phyloP scores from a whole-genome alignment of 2,888 invertebrate genomes.

The Ypsolopha scabrella region DNA sequence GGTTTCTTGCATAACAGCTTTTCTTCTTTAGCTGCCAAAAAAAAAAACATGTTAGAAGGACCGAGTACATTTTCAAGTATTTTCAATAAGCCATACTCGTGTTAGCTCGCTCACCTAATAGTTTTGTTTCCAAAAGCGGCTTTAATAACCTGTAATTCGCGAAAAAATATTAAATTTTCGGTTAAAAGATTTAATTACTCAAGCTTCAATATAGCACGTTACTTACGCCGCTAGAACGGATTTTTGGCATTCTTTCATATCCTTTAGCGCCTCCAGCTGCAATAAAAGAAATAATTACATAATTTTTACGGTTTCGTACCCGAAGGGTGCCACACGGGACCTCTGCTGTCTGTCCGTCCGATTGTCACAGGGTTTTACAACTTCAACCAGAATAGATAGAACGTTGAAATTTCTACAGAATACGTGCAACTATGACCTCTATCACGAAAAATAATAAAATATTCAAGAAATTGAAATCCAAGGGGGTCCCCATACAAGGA shows the following conservation, averaged over 20 bases:
- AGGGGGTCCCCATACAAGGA: too few relatives aligned
- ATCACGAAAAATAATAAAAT: too few relatives aligned
- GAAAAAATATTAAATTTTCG: slow-evolving; percentile 3
- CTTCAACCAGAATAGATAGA: too few relatives aligned
- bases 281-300: slow-evolving; percentile 12
- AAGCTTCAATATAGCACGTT: slow-evolving; percentile 1
- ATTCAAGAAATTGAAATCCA: too few relatives aligned
- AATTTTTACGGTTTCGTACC: too few relatives aligned
- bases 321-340: too few relatives aligned
- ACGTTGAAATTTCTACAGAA: too few relatives aligned
- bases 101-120: slow-evolving; percentile 27
- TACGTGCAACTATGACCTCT: too few relatives aligned
- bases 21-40: slow-evolving; percentile 18
- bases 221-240: slow-evolving; percentile 47
- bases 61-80: background rate
- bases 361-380: too few relatives aligned
- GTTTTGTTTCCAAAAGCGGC: slow-evolving; percentile 35
- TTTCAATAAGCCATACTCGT: background rate
- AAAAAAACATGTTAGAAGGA: slow-evolving; percentile 4
- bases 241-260: slow-evolving; percentile 57
- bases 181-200: background rate
- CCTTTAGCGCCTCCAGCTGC: slow-evolving; percentile 52
- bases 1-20: slow-evolving; percentile 18
- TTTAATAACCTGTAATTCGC: slow-evolving; percentile 43
- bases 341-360: too few relatives aligned